A percentile compares a stretch with the other conserved stretches of the same genome.
phyloP scores from a whole-genome alignment of 2,113 vertebrate genomes.

The Nyctereutes procyonoides region DNA sequence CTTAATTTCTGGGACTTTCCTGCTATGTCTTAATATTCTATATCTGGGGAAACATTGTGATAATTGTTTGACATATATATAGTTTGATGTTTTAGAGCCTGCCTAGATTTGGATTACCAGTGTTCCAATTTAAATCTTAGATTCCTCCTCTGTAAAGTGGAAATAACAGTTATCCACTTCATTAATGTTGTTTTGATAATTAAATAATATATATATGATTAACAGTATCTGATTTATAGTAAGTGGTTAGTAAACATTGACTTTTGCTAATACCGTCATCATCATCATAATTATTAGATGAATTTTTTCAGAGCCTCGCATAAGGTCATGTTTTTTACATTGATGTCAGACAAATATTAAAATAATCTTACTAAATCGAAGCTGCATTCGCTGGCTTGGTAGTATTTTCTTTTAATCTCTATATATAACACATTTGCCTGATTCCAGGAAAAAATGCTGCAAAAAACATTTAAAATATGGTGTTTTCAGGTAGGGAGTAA shows the following conservation, averaged over 20 bases:
- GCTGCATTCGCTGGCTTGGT: not conserved
- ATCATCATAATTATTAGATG: not conserved
- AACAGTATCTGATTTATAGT: not conserved
- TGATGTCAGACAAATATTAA: not conserved
- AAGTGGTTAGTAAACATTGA: not conserved
- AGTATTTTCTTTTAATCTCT: constrained; percentile 8
- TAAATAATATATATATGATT: not conserved
- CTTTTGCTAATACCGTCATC: not conserved
- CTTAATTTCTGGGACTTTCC: not conserved
- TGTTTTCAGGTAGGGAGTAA: not conserved
- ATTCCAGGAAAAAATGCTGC: constrained; percentile 5
- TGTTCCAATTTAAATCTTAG: not conserved
- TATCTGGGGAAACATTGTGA: not conserved
- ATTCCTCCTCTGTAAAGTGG: constrained; percentile 1
- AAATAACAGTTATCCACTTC: not conserved
- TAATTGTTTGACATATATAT: not conserved
- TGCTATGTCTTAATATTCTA: not conserved
- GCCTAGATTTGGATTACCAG: not conserved
- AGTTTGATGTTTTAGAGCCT: not conserved
- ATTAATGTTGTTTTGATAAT: constrained; percentile 28
- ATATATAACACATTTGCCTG: not conserved
- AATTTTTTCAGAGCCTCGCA: not conserved
- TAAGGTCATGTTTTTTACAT: not conserved
- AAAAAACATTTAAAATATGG: not conserved
- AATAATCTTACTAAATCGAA: not conserved